A percentile compares a stretch with the other conserved stretches of the same genome.
Evolutionary conservation across 2,888 invertebrate genomes (phyloP).

Genomic region (Exocentrus adspersus): DNA sequence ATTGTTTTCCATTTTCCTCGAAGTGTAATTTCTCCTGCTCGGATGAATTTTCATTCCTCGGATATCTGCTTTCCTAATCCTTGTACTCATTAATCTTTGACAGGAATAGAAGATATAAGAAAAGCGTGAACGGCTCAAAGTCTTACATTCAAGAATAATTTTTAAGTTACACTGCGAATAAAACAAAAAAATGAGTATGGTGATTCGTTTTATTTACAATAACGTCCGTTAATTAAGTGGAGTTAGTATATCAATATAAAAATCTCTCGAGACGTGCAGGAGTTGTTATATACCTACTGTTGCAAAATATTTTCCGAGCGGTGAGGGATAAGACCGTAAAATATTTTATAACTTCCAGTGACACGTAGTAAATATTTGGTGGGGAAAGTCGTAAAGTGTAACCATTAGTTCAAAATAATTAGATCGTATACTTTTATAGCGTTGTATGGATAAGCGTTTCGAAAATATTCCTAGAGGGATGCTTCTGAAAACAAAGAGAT

Average conservation of each 20-base stretch:
- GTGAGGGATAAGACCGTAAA: not conserved
- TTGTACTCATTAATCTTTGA: too few species aligned
- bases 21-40: not conserved
- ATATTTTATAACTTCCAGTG: not conserved
- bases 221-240: too few species aligned
- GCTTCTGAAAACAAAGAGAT: too few species aligned
- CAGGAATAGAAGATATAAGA: too few species aligned
- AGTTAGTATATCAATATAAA: too few species aligned
- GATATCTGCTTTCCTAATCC: not conserved
- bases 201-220: too few species aligned
- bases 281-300: too few species aligned
- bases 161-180: too few species aligned
- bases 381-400: not conserved
- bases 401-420: not conserved
- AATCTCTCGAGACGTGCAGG: too few species aligned
- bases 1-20: constrained; percentile 9
- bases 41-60: not conserved
- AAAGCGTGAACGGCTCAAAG: too few species aligned
- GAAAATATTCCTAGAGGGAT: not conserved
- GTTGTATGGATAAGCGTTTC: not conserved
- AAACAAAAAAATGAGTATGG: too few species aligned
- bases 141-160: too few species aligned
- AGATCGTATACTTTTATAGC: not conserved
- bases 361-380: not conserved
- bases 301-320: not conserved